phyloP scores from a whole-genome alignment of 1,140 invertebrate genomes.

The Megalonaias nervosa region DNA sequence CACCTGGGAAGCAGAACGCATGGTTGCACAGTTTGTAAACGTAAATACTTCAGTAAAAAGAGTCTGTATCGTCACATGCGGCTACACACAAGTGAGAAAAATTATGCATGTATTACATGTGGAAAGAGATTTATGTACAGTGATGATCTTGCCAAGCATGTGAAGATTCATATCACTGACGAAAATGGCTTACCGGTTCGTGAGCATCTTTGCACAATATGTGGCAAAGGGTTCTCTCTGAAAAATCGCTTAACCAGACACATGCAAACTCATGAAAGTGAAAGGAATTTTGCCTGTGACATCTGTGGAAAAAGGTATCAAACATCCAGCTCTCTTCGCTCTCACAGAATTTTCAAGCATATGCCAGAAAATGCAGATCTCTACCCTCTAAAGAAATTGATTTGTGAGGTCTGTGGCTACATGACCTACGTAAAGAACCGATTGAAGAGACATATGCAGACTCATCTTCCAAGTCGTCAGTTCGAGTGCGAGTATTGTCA shows the following conservation, averaged over 20 bases:
- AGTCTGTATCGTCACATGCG: slow-evolving; percentile 26
- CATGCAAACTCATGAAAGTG: slow-evolving; percentile 15
- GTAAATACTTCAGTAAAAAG: slow-evolving; percentile 15
- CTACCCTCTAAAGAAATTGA: not conserved
- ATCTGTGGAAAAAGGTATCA: slow-evolving; percentile 6
- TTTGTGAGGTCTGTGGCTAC: slow-evolving; percentile 19
- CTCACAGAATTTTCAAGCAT: slow-evolving; percentile 15
- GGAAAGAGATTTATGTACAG: slow-evolving; percentile 9
- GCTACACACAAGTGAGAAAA: slow-evolving; percentile 8
- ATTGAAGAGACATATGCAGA: slow-evolving; percentile 23
- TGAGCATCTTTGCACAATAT: slow-evolving; percentile 6
- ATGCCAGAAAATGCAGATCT: slow-evolving; percentile 8
- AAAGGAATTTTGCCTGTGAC: slow-evolving; percentile 15
- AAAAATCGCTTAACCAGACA: slow-evolving; percentile 13
- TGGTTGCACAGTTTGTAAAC: slow-evolving; percentile 18
- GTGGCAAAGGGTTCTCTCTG: not conserved
- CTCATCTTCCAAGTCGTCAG: slow-evolving; percentile 16
- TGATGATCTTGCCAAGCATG: slow-evolving; percentile 11
- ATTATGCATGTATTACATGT: slow-evolving; percentile 23
- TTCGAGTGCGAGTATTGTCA: slow-evolving; percentile 28
- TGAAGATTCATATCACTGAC: not conserved
- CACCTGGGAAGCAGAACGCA: slow-evolving; percentile 11
- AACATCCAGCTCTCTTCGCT: slow-evolving; percentile 12
- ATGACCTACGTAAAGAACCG: slow-evolving; percentile 12
- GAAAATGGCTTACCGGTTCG: not conserved